Evolutionary conservation across 2,113 vertebrate species (phyloP), one percentile per base, ranked within the genome.

Genomic region (Rhinoptilus africanus): DNA sequence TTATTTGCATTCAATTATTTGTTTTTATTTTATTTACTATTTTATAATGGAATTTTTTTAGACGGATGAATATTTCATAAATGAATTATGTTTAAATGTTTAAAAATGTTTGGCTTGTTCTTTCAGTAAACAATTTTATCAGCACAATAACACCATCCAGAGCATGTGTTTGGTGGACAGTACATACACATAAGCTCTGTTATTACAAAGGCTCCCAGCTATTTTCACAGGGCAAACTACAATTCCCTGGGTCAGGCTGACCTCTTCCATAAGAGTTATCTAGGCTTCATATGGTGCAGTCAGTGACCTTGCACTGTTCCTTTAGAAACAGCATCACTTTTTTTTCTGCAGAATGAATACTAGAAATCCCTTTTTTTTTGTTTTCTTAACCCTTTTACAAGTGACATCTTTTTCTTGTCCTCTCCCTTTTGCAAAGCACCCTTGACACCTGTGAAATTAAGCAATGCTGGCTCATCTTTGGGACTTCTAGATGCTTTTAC

Each of bases 51-150:
- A 95, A 92, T 95, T 91, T 95, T 96, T 96, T 96, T 91, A 35
- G 59, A 23, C 37, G 56, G 39, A 96, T 97, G 30, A 97, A 96
- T 97, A 97, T 96, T 97, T 96, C 16, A 96, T 97, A 94, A 91
- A 94, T 81, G 76, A 96, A 96, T 95, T 96, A 92, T 90, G 83
- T 93, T 95, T 96, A 97, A 96, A 96, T 94, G 93, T 97, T 96
- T 96, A 94, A 97, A 96, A 95, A 96, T 96, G 73, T 94, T 97
- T 96, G 92, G 35, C 85, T 95, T 96, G 56, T 88, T 96, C 88
- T 91, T 92, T 96, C 83, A 85, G 95, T 84, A 96, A 96, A 96
- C 92, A 96, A 69, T 91, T 97, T 97, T 96, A 89, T 96, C 86
- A 94, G 86, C 60, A 87, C 95, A 95, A 88, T 96, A 96, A 97